These are phyloP conservation scores for Tenthredo livida DNA, from an alignment of 2,888 invertebrate species.

Conservation along the genomic window DNA sequence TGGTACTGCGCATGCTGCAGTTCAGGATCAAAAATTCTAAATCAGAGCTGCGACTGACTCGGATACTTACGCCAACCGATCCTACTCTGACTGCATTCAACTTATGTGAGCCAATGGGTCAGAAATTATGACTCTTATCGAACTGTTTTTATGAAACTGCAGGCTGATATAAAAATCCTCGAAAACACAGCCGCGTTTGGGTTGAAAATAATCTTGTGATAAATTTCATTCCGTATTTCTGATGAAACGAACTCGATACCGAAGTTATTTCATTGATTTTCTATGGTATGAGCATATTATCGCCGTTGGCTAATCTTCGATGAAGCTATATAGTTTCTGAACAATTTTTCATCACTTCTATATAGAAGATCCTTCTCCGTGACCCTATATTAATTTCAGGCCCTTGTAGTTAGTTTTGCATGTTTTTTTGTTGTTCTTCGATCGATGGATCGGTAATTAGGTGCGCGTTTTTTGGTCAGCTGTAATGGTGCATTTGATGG, in stretches of 20 bases:
- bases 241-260: too few relatives aligned
- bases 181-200: neutral
- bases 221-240: neutral
- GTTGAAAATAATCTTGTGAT: neutral
- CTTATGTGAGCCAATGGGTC: too few relatives aligned
- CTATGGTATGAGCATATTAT: too few relatives aligned
- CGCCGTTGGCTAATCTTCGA: neutral
- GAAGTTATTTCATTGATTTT: too few relatives aligned
- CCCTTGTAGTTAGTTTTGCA: neutral
- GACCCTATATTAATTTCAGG: neutral
- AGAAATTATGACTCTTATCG: neutral
- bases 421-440: neutral
- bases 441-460: neutral
- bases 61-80: too few relatives aligned
- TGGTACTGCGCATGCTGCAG: too few relatives aligned
- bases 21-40: too few relatives aligned
- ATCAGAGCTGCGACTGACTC: neutral
- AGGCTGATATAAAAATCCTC: neutral
- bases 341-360: neutral
- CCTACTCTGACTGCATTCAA: too few relatives aligned
- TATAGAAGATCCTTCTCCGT: neutral
- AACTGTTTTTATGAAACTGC: neutral
- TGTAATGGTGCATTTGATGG: neutral
- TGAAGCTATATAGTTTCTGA: neutral
- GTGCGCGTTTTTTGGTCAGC: neutral